A percentile compares a stretch with the other conserved stretches of the same genome.
Evolutionary conservation across 2,113 vertebrate genomes (phyloP).

Genomic region (Turdus rufiventris): DNA sequence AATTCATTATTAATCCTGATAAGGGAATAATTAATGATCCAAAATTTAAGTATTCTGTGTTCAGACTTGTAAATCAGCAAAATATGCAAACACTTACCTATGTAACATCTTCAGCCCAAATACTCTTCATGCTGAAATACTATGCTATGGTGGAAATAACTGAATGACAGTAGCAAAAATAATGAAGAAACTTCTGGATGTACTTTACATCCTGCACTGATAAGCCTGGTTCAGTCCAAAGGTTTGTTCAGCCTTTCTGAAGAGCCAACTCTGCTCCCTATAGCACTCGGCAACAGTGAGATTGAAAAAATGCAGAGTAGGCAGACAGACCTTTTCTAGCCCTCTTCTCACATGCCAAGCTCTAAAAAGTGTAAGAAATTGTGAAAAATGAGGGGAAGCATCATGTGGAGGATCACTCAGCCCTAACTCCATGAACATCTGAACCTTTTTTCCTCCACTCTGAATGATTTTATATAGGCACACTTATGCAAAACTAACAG

Average conservation of each 20-base stretch:
- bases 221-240: background rate
- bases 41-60: background rate
- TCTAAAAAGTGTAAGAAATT: background rate
- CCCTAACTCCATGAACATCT: background rate
- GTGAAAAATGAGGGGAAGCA: background rate
- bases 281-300: background rate
- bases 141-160: background rate
- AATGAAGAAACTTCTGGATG: background rate
- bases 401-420: background rate
- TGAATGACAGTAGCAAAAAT: background rate
- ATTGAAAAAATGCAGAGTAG: background rate
- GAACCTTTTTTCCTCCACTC: fast-evolving
- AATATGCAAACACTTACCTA: background rate
- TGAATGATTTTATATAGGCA: background rate
- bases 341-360: background rate
- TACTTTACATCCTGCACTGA: background rate
- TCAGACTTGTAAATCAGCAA: background rate
- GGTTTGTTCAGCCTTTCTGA: background rate
- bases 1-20: background rate
- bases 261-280: background rate
- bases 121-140: background rate
- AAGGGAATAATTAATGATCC: background rate
- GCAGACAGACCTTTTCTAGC: background rate
- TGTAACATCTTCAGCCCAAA: background rate
- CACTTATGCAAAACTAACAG: background rate